These are phyloP conservation scores for Camponotus pennsylvanicus DNA, from an alignment of 1,140 invertebrate species.

Conservation along the genomic window DNA sequence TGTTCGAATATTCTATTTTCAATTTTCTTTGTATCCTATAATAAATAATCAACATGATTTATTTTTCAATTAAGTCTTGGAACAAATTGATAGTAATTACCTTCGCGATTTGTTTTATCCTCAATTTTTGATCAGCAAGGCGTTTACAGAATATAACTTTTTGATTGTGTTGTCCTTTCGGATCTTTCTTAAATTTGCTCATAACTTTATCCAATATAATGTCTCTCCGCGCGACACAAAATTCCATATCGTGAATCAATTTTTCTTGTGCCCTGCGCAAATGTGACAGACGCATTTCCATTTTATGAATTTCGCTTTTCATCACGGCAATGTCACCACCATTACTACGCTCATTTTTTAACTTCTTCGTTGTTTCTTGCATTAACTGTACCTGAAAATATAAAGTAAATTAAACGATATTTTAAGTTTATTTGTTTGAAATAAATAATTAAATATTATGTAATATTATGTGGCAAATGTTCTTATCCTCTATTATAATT, in stretches of 20 bases:
- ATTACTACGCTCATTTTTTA: conserved; percentile 89
- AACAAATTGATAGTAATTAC: conserved; percentile 74
- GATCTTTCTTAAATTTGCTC: conserved; percentile 87
- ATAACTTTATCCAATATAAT: conserved; percentile 88
- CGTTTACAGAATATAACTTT: conserved; percentile 81
- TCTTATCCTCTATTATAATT: neutral
- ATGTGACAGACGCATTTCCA: conserved; percentile 90
- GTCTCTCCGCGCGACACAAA: conserved; percentile 91
- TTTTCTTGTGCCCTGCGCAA: conserved; percentile 91
- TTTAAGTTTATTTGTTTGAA: conserved; percentile 19
- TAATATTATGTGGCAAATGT: neutral
- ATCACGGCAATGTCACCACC: conserved; percentile 90
- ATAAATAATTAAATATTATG: conserved; percentile 14
- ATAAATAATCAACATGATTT: conserved; percentile 8
- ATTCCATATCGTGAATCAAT: conserved; percentile 91
- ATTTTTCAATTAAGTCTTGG: too few species aligned
- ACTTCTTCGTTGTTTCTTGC: conserved; percentile 89
- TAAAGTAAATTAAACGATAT: conserved; percentile 23
- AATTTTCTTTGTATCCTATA: conserved; percentile 79
- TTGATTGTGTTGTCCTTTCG: conserved; percentile 81
- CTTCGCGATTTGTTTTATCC: conserved; percentile 87
- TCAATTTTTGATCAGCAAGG: conserved; percentile 87
- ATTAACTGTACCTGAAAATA: conserved; percentile 88
- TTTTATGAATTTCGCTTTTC: conserved; percentile 93
- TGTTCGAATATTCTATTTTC: conserved; percentile 76